These are phyloP conservation scores for Chiridota heheva DNA, from an alignment of 35 echinoderm and acorn worm species.

Conservation along the genomic window DNA sequence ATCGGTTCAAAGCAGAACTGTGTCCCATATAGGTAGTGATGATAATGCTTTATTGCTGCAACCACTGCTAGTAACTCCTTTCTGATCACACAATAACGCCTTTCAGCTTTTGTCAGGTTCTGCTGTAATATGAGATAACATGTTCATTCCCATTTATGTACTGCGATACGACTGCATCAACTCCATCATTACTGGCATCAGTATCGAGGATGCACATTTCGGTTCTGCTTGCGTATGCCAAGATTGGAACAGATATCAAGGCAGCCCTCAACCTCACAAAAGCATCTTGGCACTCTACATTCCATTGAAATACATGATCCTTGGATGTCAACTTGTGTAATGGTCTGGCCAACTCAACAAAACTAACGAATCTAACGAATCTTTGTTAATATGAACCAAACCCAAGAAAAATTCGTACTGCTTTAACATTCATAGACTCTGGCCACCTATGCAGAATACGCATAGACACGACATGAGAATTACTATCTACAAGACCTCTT, in stretches of 20 bases:
- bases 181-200: slow-evolving; percentile 51
- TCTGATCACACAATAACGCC: slow-evolving; percentile 41
- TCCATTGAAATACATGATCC: slow-evolving; percentile 34
- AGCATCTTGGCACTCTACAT: slow-evolving; percentile 34
- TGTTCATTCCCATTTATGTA: slow-evolving; percentile 7
- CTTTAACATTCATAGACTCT: too few relatives aligned
- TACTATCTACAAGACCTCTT: too few relatives aligned
- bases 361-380: slow-evolving; percentile 12
- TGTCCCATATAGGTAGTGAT: slow-evolving; percentile 35
- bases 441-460: too few relatives aligned
- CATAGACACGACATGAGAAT: too few relatives aligned
- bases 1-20: slow-evolving; percentile 19
- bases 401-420: slow-evolving; percentile 39
- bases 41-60: slow-evolving; percentile 34
- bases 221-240: slow-evolving; percentile 8
- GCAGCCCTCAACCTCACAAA: slow-evolving; percentile 16
- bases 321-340: too few relatives aligned
- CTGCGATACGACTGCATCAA: slow-evolving; percentile 52
- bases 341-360: slow-evolving; percentile 9
- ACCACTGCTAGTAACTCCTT: slow-evolving; percentile 40
- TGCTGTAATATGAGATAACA: slow-evolving; percentile 23
- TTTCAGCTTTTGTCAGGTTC: slow-evolving; percentile 10
- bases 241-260: slow-evolving; percentile 16
- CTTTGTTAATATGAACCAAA: slow-evolving; percentile 26
- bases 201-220: slow-evolving; percentile 17